Evolutionary conservation across 2,113 vertebrate species (phyloP).

Genomic region (Zosterops japonicus): DNA sequence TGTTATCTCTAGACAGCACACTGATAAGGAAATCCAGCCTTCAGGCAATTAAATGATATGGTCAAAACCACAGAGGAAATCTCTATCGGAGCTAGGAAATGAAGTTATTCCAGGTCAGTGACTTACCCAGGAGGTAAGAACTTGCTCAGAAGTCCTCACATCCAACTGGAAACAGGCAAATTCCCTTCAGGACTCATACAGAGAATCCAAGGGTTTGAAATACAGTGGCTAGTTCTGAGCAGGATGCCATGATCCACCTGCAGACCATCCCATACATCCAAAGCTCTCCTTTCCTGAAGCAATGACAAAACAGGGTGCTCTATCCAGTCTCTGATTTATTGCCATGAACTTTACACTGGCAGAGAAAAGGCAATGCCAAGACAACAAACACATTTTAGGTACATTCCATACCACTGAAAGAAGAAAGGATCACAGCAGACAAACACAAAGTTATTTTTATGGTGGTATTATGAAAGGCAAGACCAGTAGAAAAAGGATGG

Average conservation of each 20-base stretch:
- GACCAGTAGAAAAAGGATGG: neutral
- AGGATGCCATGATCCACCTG: neutral
- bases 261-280: neutral
- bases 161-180: neutral
- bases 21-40: conserved; percentile 1
- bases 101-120: neutral
- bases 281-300: neutral
- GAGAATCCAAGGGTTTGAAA: neutral
- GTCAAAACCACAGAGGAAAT: conserved; percentile 12
- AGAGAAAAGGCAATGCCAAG: neutral
- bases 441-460: neutral
- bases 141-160: neutral
- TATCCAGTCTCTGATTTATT: neutral
- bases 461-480: neutral
- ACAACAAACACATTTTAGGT: neutral
- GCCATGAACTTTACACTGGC: neutral
- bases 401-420: neutral
- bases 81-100: neutral
- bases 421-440: neutral
- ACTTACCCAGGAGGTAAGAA: neutral
- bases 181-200: neutral
- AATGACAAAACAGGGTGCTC: neutral
- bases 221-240: neutral
- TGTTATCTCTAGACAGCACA: neutral
- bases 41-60: neutral